Base-by-base conservation (phyloP, 1,140 invertebrate species). In the Caligus rogercresseyi region DNA sequence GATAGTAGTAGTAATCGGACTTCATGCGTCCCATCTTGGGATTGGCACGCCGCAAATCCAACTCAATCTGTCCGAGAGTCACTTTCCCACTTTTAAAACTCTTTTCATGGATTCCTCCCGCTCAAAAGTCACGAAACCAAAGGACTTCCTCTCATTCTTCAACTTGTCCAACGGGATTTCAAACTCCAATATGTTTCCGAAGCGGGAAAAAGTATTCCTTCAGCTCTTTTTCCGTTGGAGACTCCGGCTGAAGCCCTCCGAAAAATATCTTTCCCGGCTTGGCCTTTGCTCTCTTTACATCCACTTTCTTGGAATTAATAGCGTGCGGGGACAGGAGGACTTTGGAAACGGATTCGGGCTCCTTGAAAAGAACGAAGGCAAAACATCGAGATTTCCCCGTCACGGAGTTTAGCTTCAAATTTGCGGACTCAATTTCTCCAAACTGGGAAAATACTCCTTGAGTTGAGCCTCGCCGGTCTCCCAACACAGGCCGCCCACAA, bases 141-240 rank as follows among this genome's bases (percentile, higher is more conserved):
- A 94, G 61, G 85, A 87, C 77, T 92, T 89, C 67, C 90, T 82
- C 72, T 93, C 88, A 70, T 91, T 93, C 77, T 94, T 94, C 73
- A 83, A 83, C 73, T 94, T 94, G 70, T 95, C 91, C 71, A 90
- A 93, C 60, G 92, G 91, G 82, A 94, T 88, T 76, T 95, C 91
- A 61, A 94, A 81, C 69, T 93, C 89, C 56, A 89, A 81, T 67
- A 96, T 89, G 13, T 16, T 54, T 54, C 53, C 53, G 21, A 54
- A 54, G n/a, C 21, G 53, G 13, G 53, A 54, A 54, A n/a, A 54
- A 54, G 75, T 88, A 91, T 66, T 78, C 82, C 70, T 86, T 89
- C 66, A 95, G 93, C 70, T 94, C 89, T 69, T 90, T 87, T 76
- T 95, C 89, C 54, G 83, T 81, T 25, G 91, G 79, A 43, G 31